Base-by-base conservation (phyloP, 2,888 invertebrate species). In the Atethmia centrago region DNA sequence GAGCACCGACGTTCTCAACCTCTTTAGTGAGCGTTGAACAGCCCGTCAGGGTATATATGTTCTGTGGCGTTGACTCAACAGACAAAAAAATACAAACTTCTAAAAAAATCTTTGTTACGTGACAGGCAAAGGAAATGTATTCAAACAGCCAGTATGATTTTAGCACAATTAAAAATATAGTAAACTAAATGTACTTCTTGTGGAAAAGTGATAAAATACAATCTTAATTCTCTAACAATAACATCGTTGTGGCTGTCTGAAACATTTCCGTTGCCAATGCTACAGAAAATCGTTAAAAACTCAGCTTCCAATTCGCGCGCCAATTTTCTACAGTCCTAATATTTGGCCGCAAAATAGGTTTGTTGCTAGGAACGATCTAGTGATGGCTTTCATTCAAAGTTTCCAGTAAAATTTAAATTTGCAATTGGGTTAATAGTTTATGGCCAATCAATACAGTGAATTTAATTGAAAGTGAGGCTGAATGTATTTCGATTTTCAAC, bases 311-410 rank as follows among this genome's bases (percentile, higher is more conserved):
- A 84, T 73, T 80, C 40, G 51, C 47, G 62, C 62, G 58, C 74
- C 72, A 81, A 73, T 85, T 83, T 78, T 72, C 64, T n/a, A n/a
- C 59, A 82, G 76, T 82, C 69, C 28, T 72, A 69, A 74, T 77
- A 75, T 25, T 66, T 74, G 73, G 36, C 58, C 58, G 66, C 78
- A n/a, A 59, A 64, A 80, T 74, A 81, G 66, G 71, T 76, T 80
- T 42, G n/a, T 53, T 45, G 16, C 28, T 72, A 36, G 72, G 42
- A 51, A 75, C 56, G 70, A 72, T 76, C 75, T 69, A 55, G 55
- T 73, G 25, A 64, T 70, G 61, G 64, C 45, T 79, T 71, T 56
- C n/a, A 71, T 79, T 73, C 51, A 70, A 61, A 73, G 66, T 62
- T 49, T 51, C 31, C 36, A n/a, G n/a, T n/a, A n/a, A n/a, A 77